phyloP scores from a whole-genome alignment of 1,140 invertebrate genomes.

The Tachypleus tridentatus region DNA sequence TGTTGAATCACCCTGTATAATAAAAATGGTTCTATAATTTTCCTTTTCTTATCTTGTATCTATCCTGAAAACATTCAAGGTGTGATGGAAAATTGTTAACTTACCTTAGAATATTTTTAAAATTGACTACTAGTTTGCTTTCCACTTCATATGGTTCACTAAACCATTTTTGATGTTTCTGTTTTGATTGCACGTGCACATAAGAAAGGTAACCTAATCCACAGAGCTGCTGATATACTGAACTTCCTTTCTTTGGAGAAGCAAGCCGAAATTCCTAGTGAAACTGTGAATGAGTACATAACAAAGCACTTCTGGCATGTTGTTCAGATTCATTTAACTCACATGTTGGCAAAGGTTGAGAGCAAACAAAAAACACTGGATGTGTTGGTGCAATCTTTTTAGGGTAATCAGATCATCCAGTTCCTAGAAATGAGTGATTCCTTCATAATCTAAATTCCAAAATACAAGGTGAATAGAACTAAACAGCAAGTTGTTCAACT shows the following conservation, averaged over 20 bases:
- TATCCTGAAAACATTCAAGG: too few relatives aligned
- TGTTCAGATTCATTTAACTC: conserved; percentile 46
- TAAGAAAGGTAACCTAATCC: conserved; percentile 18
- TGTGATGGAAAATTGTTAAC: too few relatives aligned
- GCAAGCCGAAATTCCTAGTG: conserved; percentile 13
- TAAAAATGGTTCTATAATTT: too few relatives aligned
- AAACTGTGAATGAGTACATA: conserved; percentile 7
- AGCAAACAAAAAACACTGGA: conserved; percentile 22
- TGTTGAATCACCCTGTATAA: too few relatives aligned
- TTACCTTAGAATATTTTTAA: conserved; percentile 30
- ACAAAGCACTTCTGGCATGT: conserved; percentile 25
- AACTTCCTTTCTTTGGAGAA: conserved; percentile 7
- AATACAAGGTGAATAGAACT: too few relatives aligned
- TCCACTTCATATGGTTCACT: conserved; percentile 22
- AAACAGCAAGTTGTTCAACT: too few relatives aligned
- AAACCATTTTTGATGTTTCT: conserved; percentile 13
- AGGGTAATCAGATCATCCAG: conserved; percentile 41
- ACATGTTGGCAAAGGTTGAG: conserved; percentile 26
- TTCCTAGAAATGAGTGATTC: too few relatives aligned
- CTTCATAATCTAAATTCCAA: too few relatives aligned
- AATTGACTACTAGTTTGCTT: conserved; percentile 37
- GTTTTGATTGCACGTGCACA: conserved; percentile 16
- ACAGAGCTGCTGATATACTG: conserved; percentile 17
- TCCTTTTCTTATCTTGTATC: too few relatives aligned
- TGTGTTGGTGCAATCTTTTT: conserved; percentile 28